Base-by-base conservation (phyloP, 2,888 invertebrate species). In the Schrankia costaestrigalis region DNA sequence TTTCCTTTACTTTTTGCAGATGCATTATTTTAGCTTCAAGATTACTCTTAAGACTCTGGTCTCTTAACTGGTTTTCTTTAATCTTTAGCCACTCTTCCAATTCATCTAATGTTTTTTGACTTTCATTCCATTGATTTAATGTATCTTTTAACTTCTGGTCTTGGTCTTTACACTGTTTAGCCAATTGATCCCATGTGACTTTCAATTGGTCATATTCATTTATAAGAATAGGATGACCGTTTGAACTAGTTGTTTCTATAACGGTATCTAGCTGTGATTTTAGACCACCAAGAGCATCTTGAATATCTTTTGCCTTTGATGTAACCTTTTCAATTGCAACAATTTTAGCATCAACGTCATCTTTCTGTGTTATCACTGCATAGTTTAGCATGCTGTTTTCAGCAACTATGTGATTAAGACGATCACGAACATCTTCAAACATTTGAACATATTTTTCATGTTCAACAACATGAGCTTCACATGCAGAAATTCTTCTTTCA, bases 1-100 rank as follows among this genome's bases (percentile, higher is more conserved):
- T 85, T 26, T 89, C 87, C 51, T 92, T 92, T 0, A 97, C 86
- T 72, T 95, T 95, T 33, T 93, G 91, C 31, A 96, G 82, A 75
- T 97, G 95, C 5, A 90, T 89, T 45, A 91, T 89, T 78, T 98
- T 98, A 1, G 95, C 91, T 52, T 95, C 95, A 17, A 95, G 91
- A 2, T 93, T 95, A 63, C 93, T 96, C 74, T 95, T 95, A 1
- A 97, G 89, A 50, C 95, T 95, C 76, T 96, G 96, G 70, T 97
- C 96, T 75, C 97, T 95, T 0, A 97, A 91, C 67, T 94, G 92
- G 28, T 90, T 90, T 78, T 98, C 97, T 66, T 94, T 94, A 30
- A 92, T 90, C 68, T 95, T 95, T 29, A 96, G 89, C 97, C 97
- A 98, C 27, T 91, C 89, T 61, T 94, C 94, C 1, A 97, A 84